A percentile compares a stretch with the other conserved stretches of the same genome.
phyloP scores from a whole-genome alignment of 2,797 vertebrate genomes.

The Gorsachius magnificus region DNA sequence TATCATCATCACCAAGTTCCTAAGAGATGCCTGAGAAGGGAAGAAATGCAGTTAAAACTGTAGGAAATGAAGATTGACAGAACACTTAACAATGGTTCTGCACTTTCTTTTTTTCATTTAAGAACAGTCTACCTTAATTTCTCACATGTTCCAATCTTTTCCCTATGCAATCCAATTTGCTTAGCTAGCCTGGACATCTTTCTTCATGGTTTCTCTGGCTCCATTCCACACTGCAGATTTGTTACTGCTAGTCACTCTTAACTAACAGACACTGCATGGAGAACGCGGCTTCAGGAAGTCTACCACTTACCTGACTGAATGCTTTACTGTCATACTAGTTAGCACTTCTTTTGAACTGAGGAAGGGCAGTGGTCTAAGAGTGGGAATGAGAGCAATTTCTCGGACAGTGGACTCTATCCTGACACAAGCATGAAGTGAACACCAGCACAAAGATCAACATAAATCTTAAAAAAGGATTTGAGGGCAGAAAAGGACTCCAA shows the following conservation, averaged over 20 bases:
- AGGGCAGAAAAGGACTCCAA: neutral
- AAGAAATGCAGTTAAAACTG: neutral
- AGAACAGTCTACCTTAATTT: neutral
- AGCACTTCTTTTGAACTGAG: neutral
- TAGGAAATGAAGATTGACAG: neutral
- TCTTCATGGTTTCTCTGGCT: neutral
- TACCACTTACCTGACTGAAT: neutral
- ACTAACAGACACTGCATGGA: neutral
- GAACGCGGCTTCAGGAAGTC: neutral
- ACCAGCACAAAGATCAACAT: neutral
- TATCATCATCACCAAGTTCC: neutral
- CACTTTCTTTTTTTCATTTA: neutral
- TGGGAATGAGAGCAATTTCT: neutral
- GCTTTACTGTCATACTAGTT: neutral
- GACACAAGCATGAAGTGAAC: neutral
- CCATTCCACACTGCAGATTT: slow-evolving; percentile 1
- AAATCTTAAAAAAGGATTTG: neutral
- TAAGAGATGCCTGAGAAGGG: neutral
- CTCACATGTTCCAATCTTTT: neutral
- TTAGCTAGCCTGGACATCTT: neutral
- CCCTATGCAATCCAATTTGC: neutral
- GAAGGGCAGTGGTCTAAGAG: neutral
- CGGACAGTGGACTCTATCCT: neutral
- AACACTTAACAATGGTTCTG: neutral
- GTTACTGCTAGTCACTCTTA: neutral